Evolutionary conservation across 2,113 vertebrate species (phyloP).

Genomic region (Stercorarius parasiticus): DNA sequence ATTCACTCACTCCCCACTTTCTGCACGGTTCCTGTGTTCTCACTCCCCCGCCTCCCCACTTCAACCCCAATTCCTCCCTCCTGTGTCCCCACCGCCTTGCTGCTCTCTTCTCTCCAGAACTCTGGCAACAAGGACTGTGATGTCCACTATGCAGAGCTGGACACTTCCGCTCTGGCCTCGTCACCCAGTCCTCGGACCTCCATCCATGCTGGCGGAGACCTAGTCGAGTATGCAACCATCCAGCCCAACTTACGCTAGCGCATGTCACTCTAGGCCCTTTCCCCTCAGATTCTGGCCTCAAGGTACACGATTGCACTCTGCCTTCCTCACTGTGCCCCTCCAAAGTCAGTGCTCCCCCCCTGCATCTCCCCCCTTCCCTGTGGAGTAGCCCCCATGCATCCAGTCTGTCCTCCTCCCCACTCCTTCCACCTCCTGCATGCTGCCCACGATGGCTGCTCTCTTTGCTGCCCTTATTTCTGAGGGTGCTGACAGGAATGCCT

Average conservation of each 20-base stretch:
- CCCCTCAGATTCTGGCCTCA: slow-evolving; percentile 83
- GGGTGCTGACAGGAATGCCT: not conserved
- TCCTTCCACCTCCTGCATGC: not conserved
- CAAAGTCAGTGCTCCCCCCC: not conserved
- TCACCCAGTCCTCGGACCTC: slow-evolving; percentile 80
- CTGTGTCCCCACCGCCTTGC: slow-evolving; percentile 65
- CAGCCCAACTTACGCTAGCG: slow-evolving; percentile 88
- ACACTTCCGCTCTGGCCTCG: slow-evolving; percentile 88
- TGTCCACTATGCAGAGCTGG: slow-evolving; percentile 92
- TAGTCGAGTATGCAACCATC: slow-evolving; percentile 95
- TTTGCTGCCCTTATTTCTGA: not conserved
- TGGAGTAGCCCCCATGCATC: not conserved
- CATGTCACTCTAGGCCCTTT: slow-evolving; percentile 84
- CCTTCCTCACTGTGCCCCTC: not conserved
- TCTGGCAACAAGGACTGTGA: slow-evolving; percentile 86
- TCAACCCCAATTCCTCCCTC: not conserved
- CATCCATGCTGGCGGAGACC: slow-evolving; percentile 84
- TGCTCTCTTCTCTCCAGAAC: slow-evolving; percentile 87
- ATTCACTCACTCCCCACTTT: not conserved
- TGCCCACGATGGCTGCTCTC: not conserved
- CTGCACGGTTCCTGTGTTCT: not conserved
- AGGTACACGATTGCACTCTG: slow-evolving; percentile 80
- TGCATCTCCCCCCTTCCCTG: not conserved
- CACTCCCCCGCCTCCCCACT: not conserved
- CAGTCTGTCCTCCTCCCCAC: not conserved